These are phyloP conservation scores for Naso thynnoides DNA, from an alignment of 2,797 vertebrate species.

Conservation along the genomic window DNA sequence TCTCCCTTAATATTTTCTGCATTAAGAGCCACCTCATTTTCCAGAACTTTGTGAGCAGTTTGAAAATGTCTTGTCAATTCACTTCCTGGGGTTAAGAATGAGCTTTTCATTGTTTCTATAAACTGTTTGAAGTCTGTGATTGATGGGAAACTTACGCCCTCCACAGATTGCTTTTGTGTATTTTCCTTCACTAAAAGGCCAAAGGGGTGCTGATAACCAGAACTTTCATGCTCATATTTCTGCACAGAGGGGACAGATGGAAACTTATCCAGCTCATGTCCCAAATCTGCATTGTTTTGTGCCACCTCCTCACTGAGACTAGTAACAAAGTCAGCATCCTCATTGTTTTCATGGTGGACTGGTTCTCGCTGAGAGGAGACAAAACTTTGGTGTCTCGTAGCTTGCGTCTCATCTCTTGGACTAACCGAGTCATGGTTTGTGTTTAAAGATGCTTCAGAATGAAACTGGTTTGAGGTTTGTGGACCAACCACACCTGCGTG, in stretches of 20 bases:
- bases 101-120: constrained; percentile 58
- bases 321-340: background rate
- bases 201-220: constrained; percentile 50
- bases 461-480: constrained; percentile 19
- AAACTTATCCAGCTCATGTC: constrained; percentile 18
- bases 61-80: constrained; percentile 46
- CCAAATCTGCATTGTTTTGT: constrained; percentile 10
- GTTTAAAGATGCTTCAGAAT: constrained; percentile 33
- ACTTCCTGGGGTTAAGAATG: constrained; percentile 59
- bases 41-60: constrained; percentile 36
- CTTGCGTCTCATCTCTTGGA: constrained; percentile 18
- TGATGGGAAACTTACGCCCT: constrained; percentile 51
- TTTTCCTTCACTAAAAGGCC: constrained; percentile 34
- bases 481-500: constrained; percentile 10
- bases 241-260: background rate
- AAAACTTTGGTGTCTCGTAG: constrained; percentile 15
- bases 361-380: constrained; percentile 18
- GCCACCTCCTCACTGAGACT: constrained; percentile 7
- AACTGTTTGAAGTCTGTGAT: constrained; percentile 48
- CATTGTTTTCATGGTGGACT: constrained; percentile 11
- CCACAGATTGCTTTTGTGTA: background rate
- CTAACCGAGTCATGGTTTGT: constrained; percentile 16
- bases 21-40: constrained; percentile 1
- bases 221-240: background rate
- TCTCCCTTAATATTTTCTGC: background rate